Evolutionary conservation across 2,797 vertebrate species (phyloP), one percentile per base, ranked within the genome.

Genomic region (Sebastes itinus): DNA sequence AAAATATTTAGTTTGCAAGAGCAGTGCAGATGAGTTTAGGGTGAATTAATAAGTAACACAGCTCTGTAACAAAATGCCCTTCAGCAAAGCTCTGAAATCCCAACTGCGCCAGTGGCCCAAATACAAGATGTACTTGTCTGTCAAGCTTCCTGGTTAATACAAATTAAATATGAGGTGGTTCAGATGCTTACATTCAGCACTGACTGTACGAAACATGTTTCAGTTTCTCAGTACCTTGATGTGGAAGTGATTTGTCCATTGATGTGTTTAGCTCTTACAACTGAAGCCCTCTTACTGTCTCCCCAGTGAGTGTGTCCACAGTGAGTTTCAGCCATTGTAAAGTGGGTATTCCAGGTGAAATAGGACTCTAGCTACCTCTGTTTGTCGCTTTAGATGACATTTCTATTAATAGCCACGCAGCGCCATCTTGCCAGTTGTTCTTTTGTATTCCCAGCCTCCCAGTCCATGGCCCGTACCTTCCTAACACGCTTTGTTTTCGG

Each of bases 361-460:
- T 9, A 9, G 9, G 42, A 66, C 42, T 78, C 63, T 23, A 11
- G 10, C 42, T 28, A 20, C 27, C 35, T 58, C 27, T 74, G 33
- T 8, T 56, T 23, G 55, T 66, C 46, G 11, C 42, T 69, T 35
- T 46, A 59, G 42, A 78, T 70, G 58, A 27, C 76, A 61, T 76
- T 78, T 79, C 76, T 80, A 72, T 83, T 75, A 60, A 80, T 72
- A 83, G 75, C 54, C 32, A 49, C 3, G 18, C 46, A 9, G n/a
- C 14, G 10, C 60, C 58, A 69, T 83, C 80, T 80, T 79, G 58
- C 46, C 30, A 67, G 46, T 75, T 72, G 16, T 81, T 77, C 2
- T 63, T 54, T 25, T 65, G 22, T 64, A 20, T 59, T 61, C 38
- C 27, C 33, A 69, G 9, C 49, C 35, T 81, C 66, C 20, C 32